These are phyloP conservation scores for Heliangelus exortis DNA, from an alignment of 2,797 vertebrate genomes.

Conservation along the genomic window DNA sequence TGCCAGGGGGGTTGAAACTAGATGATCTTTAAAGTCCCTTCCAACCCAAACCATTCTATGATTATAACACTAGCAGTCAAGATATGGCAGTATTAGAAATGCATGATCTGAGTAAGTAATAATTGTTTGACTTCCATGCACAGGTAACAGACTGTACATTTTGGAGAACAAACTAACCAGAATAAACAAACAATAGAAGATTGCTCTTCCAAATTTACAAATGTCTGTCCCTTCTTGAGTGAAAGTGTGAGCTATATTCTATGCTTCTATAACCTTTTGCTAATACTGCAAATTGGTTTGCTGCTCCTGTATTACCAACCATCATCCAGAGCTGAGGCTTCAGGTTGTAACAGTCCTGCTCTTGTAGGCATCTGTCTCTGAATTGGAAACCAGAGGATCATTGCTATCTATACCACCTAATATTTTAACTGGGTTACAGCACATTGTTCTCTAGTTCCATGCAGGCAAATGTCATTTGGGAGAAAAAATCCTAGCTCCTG, in stretches of 20 bases:
- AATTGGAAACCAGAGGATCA: fast-evolving
- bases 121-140: neutral
- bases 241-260: neutral
- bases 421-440: neutral
- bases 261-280: neutral
- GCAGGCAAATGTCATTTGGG: neutral
- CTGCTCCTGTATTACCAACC: neutral
- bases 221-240: neutral
- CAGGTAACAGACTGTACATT: neutral
- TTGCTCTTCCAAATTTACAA: neutral
- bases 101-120: neutral
- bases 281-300: neutral
- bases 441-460: neutral
- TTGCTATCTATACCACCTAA: neutral
- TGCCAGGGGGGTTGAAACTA: too few species aligned
- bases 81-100: neutral
- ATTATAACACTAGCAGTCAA: neutral
- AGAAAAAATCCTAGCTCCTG: neutral
- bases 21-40: too few species aligned
- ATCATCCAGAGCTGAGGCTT: neutral
- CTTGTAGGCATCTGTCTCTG: fast-evolving
- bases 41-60: too few species aligned
- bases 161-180: neutral
- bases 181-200: neutral
- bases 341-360: neutral